Conservation (phyloP, 2,113 vertebrate genomes). For the Aptenodytes forsteri region DNA sequence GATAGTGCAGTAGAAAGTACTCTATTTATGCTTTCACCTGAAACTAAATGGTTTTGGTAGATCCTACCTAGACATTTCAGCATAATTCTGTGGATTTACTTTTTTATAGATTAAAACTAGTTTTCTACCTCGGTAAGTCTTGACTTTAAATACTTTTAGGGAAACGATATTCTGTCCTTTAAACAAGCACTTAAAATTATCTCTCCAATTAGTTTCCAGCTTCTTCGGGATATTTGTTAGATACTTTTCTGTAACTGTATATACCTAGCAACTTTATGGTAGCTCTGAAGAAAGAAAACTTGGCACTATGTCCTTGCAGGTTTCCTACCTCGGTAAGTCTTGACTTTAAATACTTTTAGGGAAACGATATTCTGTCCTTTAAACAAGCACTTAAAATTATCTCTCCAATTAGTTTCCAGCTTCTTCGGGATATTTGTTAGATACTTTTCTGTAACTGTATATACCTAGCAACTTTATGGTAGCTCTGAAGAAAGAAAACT, state of each 20-base stretch:
- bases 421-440: background rate
- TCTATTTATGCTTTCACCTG: background rate
- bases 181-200: background rate
- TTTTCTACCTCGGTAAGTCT: background rate
- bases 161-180: background rate
- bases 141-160: background rate
- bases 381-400: background rate
- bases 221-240: background rate
- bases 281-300: background rate
- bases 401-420: background rate
- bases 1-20: background rate
- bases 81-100: background rate
- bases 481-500: background rate
- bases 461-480: background rate
- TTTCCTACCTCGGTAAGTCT: background rate
- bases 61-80: background rate
- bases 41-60: background rate
- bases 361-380: background rate
- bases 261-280: background rate
- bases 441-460: background rate
- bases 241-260: background rate
- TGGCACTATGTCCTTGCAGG: too few species aligned
- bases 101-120: background rate
- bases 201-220: background rate
- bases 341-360: background rate